Base-by-base conservation (phyloP, 2,888 invertebrate genomes). In the Dicranocentrus wangi region DNA sequence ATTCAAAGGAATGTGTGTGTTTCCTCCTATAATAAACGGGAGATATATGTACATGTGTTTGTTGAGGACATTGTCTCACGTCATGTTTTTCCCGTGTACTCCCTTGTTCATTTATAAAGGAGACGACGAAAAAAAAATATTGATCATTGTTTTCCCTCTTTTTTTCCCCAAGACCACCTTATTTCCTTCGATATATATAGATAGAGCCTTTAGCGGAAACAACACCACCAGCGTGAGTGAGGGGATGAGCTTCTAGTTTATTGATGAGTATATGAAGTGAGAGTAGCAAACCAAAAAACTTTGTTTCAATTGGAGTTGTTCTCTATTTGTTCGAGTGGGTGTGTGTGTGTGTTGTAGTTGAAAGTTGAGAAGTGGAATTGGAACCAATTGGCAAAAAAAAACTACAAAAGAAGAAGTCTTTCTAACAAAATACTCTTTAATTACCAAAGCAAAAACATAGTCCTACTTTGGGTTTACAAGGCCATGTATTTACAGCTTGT, bases 141-240 rank as follows among this genome's bases (percentile, higher is more conserved):
- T 61, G 61, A 61, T 32, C 61, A 61, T 61, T 58, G 58, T 58
- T 61, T 61, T 32, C 15, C 1, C 51, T 7, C 19, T 17, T 1
- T 23, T 23, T 25, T 58, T 58, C 2, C 21, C 47, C 47, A n/a
- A n/a, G n/a, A 55, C 55, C 10, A 21, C 21, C 21, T n/a, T 55
- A 55, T 21, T 55, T 32, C 10, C 5, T 3, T 47, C 15, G 17
- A n/a, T 17, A 10, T 47, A 5, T 47, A 10, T n/a, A 47, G 5
- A n/a, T n/a, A 3, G 8, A 47, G n/a, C n/a, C 8, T 47, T 47
- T 13, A 10, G 17, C 8, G 47, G 8, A 47, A 13, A 13, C 13
- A 39, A 7, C 13, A 13, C 13, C 8, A 39, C 13, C 39, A n/a
- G 39, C 39, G 13, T 8, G 13, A 8, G 13, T 13, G 39, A 39